These are phyloP conservation scores for Catagonus wagneri DNA, from an alignment of 2,113 vertebrate species.

Conservation along the genomic window DNA sequence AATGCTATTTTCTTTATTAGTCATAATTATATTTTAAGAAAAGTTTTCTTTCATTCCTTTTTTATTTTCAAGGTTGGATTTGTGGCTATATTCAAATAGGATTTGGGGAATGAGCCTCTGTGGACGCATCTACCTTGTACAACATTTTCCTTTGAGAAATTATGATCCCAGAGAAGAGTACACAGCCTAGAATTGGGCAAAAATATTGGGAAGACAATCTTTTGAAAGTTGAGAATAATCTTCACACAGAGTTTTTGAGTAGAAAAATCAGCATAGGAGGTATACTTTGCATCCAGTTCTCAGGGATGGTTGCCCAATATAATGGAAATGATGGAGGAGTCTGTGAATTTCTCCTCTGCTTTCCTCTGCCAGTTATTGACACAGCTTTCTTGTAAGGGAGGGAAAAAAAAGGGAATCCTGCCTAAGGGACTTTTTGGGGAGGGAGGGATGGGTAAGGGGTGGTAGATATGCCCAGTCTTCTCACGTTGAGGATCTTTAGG, in stretches of 20 bases:
- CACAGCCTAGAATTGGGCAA: not conserved
- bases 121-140: not conserved
- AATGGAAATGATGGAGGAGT: not conserved
- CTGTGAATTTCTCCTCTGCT: too few relatives aligned
- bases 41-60: not conserved
- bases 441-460: not conserved
- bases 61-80: slow-evolving; percentile 32
- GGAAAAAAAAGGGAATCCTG: not conserved
- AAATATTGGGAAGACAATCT: not conserved
- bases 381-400: not conserved
- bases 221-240: not conserved
- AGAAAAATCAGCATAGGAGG: not conserved
- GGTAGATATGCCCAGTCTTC: not conserved
- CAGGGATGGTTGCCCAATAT: not conserved
- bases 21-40: not conserved
- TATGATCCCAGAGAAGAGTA: not conserved
- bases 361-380: not conserved
- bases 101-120: not conserved
- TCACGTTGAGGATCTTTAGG: not conserved
- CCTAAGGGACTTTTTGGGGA: not conserved
- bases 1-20: not conserved
- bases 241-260: not conserved
- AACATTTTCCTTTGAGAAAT: not conserved
- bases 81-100: not conserved
- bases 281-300: not conserved